Conservation (phyloP, 2,113 vertebrate species). For the Numenius arquata region DNA sequence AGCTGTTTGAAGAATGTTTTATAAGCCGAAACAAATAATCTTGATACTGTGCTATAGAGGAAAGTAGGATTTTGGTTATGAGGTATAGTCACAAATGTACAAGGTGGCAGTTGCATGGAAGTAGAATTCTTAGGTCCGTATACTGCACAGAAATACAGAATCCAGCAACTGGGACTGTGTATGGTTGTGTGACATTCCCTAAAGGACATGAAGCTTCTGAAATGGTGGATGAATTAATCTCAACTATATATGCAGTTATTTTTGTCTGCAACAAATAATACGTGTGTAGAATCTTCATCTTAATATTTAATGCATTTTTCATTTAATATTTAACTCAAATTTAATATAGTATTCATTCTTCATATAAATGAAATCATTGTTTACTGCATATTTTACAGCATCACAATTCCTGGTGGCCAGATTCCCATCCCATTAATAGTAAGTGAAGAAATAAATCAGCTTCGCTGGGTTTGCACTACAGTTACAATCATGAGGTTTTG, state of each 20-base stretch:
- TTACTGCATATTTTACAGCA: conserved; percentile 39
- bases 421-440: neutral
- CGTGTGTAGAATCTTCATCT: conserved; percentile 2
- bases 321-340: conserved; percentile 57
- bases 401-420: neutral
- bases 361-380: conserved; percentile 49
- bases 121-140: neutral
- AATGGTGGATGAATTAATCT: neutral
- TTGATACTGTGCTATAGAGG: neutral
- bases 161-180: neutral
- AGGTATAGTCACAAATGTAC: neutral
- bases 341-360: conserved; percentile 24
- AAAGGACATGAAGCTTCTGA: neutral
- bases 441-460: neutral
- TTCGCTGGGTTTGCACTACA: neutral
- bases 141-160: neutral
- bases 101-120: neutral
- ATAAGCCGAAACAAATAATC: neutral
- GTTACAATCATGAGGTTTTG: neutral
- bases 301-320: conserved; percentile 41
- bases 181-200: neutral
- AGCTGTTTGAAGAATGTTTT: conserved; percentile 3
- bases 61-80: neutral
- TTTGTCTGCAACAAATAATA: conserved; percentile 20
- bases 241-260: neutral